These are phyloP conservation scores for Liasis olivaceus DNA, from an alignment of 2,797 vertebrate species.

Conservation along the genomic window DNA sequence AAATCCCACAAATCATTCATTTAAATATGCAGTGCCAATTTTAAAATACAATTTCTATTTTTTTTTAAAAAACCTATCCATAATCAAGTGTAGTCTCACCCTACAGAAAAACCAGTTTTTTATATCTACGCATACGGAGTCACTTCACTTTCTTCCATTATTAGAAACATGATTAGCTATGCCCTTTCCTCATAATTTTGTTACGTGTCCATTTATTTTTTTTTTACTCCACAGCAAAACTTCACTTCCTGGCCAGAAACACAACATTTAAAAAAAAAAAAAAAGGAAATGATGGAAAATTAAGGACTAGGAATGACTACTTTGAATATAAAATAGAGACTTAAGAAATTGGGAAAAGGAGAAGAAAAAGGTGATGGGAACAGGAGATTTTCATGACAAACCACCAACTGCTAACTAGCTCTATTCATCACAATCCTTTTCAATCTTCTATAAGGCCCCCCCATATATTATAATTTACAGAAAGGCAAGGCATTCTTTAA, in stretches of 20 bases:
- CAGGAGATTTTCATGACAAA: constrained; percentile 59
- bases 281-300: constrained; percentile 34
- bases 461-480: constrained; percentile 62
- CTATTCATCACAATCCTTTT: constrained; percentile 66
- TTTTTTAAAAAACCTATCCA: constrained; percentile 25
- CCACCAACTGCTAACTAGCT: constrained; percentile 66
- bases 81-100: constrained; percentile 13
- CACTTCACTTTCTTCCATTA: constrained; percentile 27
- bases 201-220: constrained; percentile 47
- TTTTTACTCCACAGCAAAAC: constrained; percentile 15
- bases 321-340: constrained; percentile 46
- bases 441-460: constrained; percentile 57
- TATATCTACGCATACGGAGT: constrained; percentile 39
- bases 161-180: constrained; percentile 53
- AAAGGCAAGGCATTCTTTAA: constrained; percentile 58
- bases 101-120: constrained; percentile 45
- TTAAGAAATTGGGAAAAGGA: constrained; percentile 42
- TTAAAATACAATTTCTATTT: constrained; percentile 41
- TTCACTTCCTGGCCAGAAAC: constrained; percentile 47
- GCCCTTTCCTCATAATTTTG: constrained; percentile 35
- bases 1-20: constrained; percentile 31
- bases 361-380: constrained; percentile 54
- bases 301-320: constrained; percentile 45
- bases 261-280: background rate
- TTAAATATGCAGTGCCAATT: constrained; percentile 44